These are phyloP conservation scores for Lagorchestes hirsutus DNA, from an alignment of 2,797 vertebrate genomes.

Conservation along the genomic window DNA sequence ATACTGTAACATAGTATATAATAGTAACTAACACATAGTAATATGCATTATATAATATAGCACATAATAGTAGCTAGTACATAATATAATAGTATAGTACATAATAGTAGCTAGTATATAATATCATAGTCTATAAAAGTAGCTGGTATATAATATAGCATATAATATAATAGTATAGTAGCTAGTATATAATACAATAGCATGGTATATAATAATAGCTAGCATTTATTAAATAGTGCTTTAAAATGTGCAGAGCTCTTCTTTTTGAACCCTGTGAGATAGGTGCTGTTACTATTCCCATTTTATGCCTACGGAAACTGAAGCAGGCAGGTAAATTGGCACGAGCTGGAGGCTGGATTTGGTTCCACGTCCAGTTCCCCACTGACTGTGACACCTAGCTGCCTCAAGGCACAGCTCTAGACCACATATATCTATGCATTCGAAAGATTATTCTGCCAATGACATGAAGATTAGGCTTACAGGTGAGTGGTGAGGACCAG, in stretches of 20 bases:
- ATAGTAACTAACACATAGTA: too few relatives aligned
- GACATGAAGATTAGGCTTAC: not conserved
- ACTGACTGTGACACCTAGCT: not conserved
- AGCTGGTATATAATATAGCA: too few relatives aligned
- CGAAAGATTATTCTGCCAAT: not conserved
- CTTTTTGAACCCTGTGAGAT: not conserved
- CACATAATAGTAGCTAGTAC: too few relatives aligned
- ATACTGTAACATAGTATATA: too few relatives aligned
- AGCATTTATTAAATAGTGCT: not conserved
- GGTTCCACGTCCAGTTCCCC: not conserved
- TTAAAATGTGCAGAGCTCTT: not conserved
- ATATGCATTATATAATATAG: too few relatives aligned
- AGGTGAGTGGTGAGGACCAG: not conserved
- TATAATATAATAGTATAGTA: too few relatives aligned
- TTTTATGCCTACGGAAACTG: not conserved
- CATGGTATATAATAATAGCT: not conserved
- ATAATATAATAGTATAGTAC: too few relatives aligned
- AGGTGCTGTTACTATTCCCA: not conserved
- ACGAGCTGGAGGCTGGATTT: not conserved
- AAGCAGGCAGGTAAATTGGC: not conserved
- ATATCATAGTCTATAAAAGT: too few relatives aligned
- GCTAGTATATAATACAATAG: too few relatives aligned
- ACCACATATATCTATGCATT: not conserved
- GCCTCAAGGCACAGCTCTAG: not conserved
- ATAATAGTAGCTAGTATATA: too few relatives aligned